A percentile compares a stretch with the other conserved stretches of the same genome.
phyloP scores from a whole-genome alignment of 2,888 invertebrate species.

The Diplolepis rosae region DNA sequence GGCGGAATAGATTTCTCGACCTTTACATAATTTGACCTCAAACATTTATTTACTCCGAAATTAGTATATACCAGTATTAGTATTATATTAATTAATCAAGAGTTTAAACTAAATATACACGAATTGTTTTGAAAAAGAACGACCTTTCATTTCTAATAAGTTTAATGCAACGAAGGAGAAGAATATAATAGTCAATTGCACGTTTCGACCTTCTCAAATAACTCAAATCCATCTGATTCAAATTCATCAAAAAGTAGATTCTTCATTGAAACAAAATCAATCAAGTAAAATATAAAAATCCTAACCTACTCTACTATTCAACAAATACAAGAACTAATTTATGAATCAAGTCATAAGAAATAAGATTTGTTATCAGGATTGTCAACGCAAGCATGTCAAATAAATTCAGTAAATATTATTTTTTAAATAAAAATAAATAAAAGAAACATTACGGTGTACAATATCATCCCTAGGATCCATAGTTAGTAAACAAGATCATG shows the following conservation, averaged over 20 bases:
- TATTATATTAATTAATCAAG: not conserved
- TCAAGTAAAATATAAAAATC: no score
- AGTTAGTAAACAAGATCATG: conserved; percentile 23
- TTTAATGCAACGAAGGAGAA: not conserved
- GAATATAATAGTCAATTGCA: not conserved
- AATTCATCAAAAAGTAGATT: no score
- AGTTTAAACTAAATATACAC: not conserved
- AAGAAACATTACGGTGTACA: not conserved
- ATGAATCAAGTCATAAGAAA: not conserved
- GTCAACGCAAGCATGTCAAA: not conserved
- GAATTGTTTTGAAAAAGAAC: not conserved
- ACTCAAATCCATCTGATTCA: no score
- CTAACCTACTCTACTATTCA: no score
- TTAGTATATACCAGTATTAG: not conserved
- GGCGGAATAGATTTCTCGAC: conserved; percentile 2
- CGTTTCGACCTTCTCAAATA: conserved; percentile 13
- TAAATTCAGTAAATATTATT: not conserved
- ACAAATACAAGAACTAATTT: no score
- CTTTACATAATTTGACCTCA: not conserved
- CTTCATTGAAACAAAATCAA: no score
- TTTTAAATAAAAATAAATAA: not conserved
- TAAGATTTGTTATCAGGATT: not conserved
- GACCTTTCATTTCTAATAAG: not conserved
- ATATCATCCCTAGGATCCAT: not conserved
- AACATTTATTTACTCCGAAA: not conserved